phyloP scores from a whole-genome alignment of 2,888 invertebrate species.

The Sabatieria punctata region DNA sequence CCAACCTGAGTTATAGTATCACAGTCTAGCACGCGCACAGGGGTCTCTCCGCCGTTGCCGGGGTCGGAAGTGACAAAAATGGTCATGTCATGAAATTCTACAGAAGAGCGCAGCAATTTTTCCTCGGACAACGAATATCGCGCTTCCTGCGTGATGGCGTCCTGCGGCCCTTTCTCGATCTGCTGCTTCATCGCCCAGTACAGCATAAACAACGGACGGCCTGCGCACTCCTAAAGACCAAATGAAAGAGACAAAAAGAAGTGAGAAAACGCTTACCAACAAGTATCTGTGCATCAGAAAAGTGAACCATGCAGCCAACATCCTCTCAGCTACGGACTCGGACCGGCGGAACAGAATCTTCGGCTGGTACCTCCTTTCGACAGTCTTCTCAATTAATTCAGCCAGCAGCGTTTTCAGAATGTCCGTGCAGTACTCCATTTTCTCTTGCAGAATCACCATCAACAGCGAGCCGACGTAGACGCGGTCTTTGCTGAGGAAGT shows the following conservation, averaged over 20 bases:
- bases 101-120: slow-evolving; percentile 91
- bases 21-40: slow-evolving; percentile 91
- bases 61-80: slow-evolving; percentile 22
- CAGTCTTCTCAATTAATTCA: slow-evolving; percentile 91
- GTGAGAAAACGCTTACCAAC: slow-evolving; percentile 36
- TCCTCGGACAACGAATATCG: slow-evolving; percentile 96
- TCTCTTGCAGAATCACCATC: slow-evolving; percentile 81
- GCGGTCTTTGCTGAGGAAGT: slow-evolving; percentile 79
- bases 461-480: slow-evolving; percentile 96
- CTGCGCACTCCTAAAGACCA: slow-evolving; percentile 66
- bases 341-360: slow-evolving; percentile 43
- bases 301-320: slow-evolving; percentile 99
- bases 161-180: slow-evolving; percentile 97
- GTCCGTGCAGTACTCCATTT: slow-evolving; percentile 98
- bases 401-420: slow-evolving; percentile 88
- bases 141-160: slow-evolving; percentile 90
- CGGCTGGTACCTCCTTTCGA: slow-evolving; percentile 56
- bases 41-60: slow-evolving; percentile 16
- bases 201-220: slow-evolving; percentile 89
- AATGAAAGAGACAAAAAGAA: too few species aligned
- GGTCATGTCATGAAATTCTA: slow-evolving; percentile 61
- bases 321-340: slow-evolving; percentile 97
- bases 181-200: slow-evolving; percentile 98
- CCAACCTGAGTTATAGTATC: slow-evolving; percentile 95
- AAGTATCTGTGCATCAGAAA: slow-evolving; percentile 93